These are phyloP conservation scores for Bombyx mori DNA, from an alignment of 1,140 invertebrate genomes.

Conservation along the genomic window ASM3026992v2 NC_085113.1:11770501-11771000, in stretches of 20 bases:
- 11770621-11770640: neutral
- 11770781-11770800: neutral
- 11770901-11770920: neutral
- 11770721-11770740: neutral
- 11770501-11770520: no score
- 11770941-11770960: neutral
- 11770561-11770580: no score
- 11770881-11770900: neutral
- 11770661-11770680: slow-evolving; percentile 1
- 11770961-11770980: no score
- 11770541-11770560: no score
- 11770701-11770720: neutral
- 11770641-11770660: neutral
- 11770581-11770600: no score
- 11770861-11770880: neutral
- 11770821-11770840: neutral
- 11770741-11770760: neutral
- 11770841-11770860: neutral
- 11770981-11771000: no score
- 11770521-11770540: no score
- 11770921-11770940: neutral
- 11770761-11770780: neutral
- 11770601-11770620: neutral
- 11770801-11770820: neutral
- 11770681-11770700: neutral